Percentiles rank a stretch among this genome's conserved stretches.
Evolutionary conservation across 2,797 vertebrate genomes (phyloP).

Genomic region (Trachurus trachurus): DNA sequence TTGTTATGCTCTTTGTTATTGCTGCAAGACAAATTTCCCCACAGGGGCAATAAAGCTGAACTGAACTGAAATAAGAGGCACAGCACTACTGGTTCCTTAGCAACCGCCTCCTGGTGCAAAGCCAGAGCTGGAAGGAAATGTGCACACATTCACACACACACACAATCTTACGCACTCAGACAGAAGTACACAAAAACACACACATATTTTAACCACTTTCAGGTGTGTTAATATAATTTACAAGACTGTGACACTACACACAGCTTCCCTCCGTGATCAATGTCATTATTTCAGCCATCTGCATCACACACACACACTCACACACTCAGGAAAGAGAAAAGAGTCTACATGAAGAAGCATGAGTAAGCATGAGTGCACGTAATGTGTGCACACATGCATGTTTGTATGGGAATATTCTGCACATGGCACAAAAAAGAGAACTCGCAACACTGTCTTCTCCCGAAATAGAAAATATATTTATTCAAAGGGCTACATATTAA

Average conservation of each 20-base stretch:
- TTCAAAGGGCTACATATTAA: no score
- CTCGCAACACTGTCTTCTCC: no score
- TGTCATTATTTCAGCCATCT: slow-evolving; percentile 13
- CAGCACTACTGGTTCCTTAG: slow-evolving; percentile 83
- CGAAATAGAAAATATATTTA: no score
- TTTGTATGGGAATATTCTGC: neutral
- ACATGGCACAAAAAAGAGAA: no score
- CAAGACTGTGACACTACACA: slow-evolving; percentile 12
- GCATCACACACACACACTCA: neutral
- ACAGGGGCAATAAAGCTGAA: slow-evolving; percentile 64
- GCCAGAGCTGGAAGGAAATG: slow-evolving; percentile 73
- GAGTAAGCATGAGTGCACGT: neutral
- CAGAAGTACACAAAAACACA: slow-evolving; percentile 29
- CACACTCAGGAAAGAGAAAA: neutral
- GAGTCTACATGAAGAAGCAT: neutral
- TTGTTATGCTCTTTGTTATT: slow-evolving; percentile 64
- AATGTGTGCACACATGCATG: slow-evolving; percentile 6
- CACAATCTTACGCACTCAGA: neutral
- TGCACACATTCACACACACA: slow-evolving; percentile 52
- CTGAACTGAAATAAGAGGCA: slow-evolving; percentile 62
- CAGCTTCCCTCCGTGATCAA: neutral
- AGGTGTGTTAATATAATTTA: slow-evolving; percentile 28
- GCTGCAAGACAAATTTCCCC: slow-evolving; percentile 66
- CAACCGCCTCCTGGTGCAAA: slow-evolving; percentile 82
- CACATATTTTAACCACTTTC: slow-evolving; percentile 32